phyloP scores from a whole-genome alignment of 2,113 vertebrate genomes.

The Mesitornis unicolor region DNA sequence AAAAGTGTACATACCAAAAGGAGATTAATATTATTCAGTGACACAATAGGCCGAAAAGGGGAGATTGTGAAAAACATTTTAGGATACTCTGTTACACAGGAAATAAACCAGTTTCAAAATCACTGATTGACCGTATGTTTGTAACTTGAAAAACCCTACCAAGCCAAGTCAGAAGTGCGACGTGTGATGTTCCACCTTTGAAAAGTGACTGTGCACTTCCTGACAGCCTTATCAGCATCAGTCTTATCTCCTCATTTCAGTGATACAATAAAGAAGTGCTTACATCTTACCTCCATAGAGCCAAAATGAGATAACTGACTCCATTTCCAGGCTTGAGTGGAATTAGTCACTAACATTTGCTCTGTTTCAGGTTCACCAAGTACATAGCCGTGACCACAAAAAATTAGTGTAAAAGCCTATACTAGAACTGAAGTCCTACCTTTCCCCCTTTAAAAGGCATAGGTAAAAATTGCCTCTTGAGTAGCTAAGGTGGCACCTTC shows the following conservation, averaged over 20 bases:
- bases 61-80: background rate
- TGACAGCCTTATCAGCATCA: constrained; percentile 27
- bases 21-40: background rate
- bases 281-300: background rate
- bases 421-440: background rate
- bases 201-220: constrained; percentile 52
- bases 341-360: background rate
- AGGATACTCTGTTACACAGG: constrained; percentile 11
- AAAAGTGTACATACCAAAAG: background rate
- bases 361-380: background rate
- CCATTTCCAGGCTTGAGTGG: background rate
- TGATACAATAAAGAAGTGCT: background rate
- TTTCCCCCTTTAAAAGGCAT: background rate
- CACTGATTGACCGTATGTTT: background rate
- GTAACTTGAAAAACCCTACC: background rate
- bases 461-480: background rate
- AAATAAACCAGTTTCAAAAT: constrained; percentile 59
- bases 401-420: background rate
- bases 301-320: background rate
- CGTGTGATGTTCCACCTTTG: constrained; percentile 21
- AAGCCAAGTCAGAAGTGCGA: background rate
- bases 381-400: background rate
- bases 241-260: background rate
- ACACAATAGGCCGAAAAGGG: background rate
- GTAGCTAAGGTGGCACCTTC: background rate